These are phyloP conservation scores for Gonocerus acuteangulatus DNA, from an alignment of 2,888 invertebrate genomes.

Conservation along the genomic window DNA sequence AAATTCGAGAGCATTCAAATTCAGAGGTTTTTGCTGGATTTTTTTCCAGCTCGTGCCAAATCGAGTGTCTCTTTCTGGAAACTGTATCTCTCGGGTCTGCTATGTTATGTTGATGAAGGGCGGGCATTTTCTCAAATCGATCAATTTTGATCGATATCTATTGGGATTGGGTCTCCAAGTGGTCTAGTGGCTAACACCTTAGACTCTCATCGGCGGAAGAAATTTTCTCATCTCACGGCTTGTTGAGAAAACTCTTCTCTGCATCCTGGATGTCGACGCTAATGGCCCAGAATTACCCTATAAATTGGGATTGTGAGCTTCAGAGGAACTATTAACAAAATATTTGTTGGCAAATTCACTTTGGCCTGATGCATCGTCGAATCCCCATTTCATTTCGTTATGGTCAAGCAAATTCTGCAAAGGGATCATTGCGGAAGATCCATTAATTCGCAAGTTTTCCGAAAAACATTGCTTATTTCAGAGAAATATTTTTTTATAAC, in stretches of 20 bases:
- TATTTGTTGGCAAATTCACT: background rate
- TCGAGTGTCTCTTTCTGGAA: background rate
- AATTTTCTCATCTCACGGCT: too few species aligned
- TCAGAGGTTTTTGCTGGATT: background rate
- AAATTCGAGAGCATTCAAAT: background rate
- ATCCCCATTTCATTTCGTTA: constrained; percentile 5
- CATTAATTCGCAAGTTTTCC: background rate
- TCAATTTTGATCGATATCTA: background rate
- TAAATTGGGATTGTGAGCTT: background rate
- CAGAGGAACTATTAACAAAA: background rate
- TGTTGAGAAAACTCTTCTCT: too few species aligned
- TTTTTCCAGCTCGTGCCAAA: background rate
- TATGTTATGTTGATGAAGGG: background rate
- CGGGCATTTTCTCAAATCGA: background rate
- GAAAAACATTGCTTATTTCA: background rate
- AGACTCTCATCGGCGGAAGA: too few species aligned
- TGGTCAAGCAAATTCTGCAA: background rate
- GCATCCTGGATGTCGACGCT: too few species aligned
- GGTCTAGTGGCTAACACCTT: too few species aligned
- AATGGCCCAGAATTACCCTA: too few species aligned
- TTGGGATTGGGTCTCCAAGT: too few species aligned
- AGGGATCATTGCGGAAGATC: background rate
- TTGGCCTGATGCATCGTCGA: background rate
- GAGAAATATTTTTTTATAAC: background rate
- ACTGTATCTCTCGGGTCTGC: background rate